Evolutionary conservation across 2,113 vertebrate genomes (phyloP), one percentile per base, ranked within the genome.

Genomic region (Cyphomyrus plagiostoma): DNA sequence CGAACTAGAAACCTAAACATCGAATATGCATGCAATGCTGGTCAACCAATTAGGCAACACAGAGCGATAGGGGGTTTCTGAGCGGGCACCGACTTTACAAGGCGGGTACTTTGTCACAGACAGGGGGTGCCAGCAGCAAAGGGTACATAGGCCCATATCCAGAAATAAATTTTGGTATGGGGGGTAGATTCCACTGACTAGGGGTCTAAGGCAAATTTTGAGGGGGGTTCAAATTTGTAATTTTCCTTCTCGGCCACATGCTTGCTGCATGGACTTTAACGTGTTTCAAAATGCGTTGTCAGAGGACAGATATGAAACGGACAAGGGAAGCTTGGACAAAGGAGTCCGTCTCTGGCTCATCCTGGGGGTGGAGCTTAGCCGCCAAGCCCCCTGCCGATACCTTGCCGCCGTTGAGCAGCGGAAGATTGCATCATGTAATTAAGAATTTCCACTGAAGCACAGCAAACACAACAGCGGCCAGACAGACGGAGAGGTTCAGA

Each of bases 381-480:
- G 5, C n/a, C 23, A 46, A 46, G 35, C 23, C 3, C 17, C 53
- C 17, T 58, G 35, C 13, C 2, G 30, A 19, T 48, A 39, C 13
- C 26, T 1, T n/a, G 46, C 87, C 86, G 87, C 70, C 89, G 56
- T 7, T 84, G 53, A 90, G 87, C 48, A 49, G 83, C 82, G 48
- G 90, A 91, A 92, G 89, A 84, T 88, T 90, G 89, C 49, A 56
- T 88, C 90, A 58, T 56, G 9, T 89, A 56, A 77, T n/a, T 77
- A 90, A 86, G 48, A 90, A 80, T 84, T 89, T 50, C 89, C 88
- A 93, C 92, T 89, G 90, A 56, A 42, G 90, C 42, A 13, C 45
- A 56, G 87, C 88, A 92, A 93, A 93, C 93, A 62, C 93, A 92
- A 90, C 92, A 90, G 89, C 93, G 88, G 50, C 26, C 85, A 46